Percentiles rank a stretch among this genome's conserved stretches.
phyloP scores from a whole-genome alignment of 2,113 vertebrate species.

The Genyomyrus donnyi region DNA sequence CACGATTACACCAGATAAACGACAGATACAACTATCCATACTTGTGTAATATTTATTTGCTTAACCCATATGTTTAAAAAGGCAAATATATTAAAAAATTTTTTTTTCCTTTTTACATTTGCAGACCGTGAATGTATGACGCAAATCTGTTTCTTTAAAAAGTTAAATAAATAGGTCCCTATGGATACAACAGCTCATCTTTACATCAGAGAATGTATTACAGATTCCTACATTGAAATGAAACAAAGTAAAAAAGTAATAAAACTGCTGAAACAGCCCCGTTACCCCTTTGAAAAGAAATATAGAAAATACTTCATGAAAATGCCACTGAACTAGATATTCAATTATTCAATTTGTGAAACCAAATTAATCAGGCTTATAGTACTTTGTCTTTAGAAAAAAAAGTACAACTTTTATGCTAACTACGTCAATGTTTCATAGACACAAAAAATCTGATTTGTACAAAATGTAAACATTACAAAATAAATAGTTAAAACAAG shows the following conservation, averaged over 20 bases:
- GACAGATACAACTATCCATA: conserved; percentile 71
- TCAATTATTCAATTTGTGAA: conserved; percentile 78
- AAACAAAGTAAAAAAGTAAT: conserved; percentile 30
- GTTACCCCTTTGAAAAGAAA: conserved; percentile 70
- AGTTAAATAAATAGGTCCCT: conserved; percentile 78
- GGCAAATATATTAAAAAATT: conserved; percentile 65
- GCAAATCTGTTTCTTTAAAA: conserved; percentile 70
- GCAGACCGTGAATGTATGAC: conserved; percentile 63
- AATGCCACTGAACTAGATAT: conserved; percentile 74
- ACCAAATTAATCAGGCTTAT: conserved; percentile 80
- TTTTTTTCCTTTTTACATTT: conserved; percentile 48
- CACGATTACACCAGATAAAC: conserved; percentile 72
- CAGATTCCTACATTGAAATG: conserved; percentile 22
- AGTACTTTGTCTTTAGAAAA: conserved; percentile 66
- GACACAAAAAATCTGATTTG: conserved; percentile 90
- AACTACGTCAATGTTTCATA: conserved; percentile 76
- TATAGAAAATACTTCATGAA: conserved; percentile 83
- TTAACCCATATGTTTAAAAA: conserved; percentile 67
- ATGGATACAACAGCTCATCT: conserved; percentile 69
- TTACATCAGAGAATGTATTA: conserved; percentile 68
- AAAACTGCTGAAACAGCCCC: conserved; percentile 68
- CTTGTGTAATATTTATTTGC: conserved; percentile 66
- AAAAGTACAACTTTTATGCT: conserved; percentile 79
- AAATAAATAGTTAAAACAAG: conserved; percentile 97
- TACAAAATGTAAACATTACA: conserved; percentile 98